phyloP scores from a whole-genome alignment of 1,140 invertebrate species.

The Drosophila kurseongensis region DNA sequence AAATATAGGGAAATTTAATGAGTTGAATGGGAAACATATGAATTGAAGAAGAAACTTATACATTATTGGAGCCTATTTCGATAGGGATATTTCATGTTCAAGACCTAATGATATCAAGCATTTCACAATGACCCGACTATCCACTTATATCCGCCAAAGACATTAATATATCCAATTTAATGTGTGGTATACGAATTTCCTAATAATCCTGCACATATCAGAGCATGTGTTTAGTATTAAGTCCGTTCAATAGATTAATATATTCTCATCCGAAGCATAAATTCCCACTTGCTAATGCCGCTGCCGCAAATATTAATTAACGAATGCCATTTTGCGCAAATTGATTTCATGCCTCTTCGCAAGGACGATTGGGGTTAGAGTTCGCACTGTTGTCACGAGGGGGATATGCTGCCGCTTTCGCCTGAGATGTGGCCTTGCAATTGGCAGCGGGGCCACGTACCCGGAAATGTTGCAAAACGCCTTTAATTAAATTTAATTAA shows the following conservation, averaged over 20 bases:
- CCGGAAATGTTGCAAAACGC: slow-evolving; percentile 76
- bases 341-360: slow-evolving; percentile 56
- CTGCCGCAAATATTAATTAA: slow-evolving; percentile 74
- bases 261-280: slow-evolving; percentile 44
- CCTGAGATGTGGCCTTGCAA: slow-evolving; percentile 44
- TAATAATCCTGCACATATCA: slow-evolving; percentile 17
- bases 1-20: too few species aligned
- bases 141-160: not conserved
- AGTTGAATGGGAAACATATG: not conserved
- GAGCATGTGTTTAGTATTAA: slow-evolving; percentile 8
- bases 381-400: not conserved
- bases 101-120: too few species aligned
- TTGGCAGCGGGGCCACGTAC: slow-evolving; percentile 72
- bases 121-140: too few species aligned
- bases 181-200: not conserved
- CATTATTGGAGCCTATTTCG: too few species aligned
- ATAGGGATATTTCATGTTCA: too few species aligned
- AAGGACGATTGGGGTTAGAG: slow-evolving; percentile 25
- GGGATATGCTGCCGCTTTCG: not conserved
- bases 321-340: slow-evolving; percentile 56
- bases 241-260: slow-evolving; percentile 27
- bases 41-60: not conserved
- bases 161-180: not conserved
- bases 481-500: slow-evolving; percentile 84
- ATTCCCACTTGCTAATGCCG: slow-evolving; percentile 54